Evolutionary conservation across 2,797 vertebrate species (phyloP).

Genomic region (Buphagus erythrorhynchus): DNA sequence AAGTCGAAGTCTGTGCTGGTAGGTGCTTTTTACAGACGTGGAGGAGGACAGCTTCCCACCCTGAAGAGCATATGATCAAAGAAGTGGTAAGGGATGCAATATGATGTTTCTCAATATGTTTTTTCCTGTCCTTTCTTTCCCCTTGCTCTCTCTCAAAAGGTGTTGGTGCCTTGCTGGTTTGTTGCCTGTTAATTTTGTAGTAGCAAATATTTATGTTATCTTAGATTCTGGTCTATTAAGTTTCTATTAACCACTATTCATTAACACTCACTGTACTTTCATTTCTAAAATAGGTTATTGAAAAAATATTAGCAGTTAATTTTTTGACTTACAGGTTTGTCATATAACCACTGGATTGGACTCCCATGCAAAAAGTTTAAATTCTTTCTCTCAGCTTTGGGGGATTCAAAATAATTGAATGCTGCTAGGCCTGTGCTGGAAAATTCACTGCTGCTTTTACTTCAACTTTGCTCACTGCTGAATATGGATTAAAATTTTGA

Average conservation of each 20-base stretch:
- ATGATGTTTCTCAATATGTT: neutral
- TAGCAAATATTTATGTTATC: neutral
- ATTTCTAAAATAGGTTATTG: neutral
- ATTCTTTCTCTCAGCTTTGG: neutral
- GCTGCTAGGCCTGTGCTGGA: neutral
- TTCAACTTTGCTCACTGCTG: neutral
- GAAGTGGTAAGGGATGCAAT: slow-evolving; percentile 55
- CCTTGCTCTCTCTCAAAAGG: neutral
- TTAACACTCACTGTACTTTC: neutral
- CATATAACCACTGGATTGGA: neutral
- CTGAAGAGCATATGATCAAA: slow-evolving; percentile 17
- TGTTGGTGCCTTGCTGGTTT: slow-evolving; percentile 22
- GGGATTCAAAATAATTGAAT: neutral
- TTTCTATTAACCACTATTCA: neutral
- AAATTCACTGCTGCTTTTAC: neutral
- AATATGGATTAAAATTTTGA: neutral
- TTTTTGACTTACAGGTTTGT: neutral
- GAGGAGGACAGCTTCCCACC: slow-evolving; percentile 31
- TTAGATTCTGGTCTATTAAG: neutral
- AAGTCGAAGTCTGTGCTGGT: slow-evolving; percentile 32
- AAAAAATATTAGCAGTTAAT: neutral
- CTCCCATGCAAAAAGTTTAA: neutral
- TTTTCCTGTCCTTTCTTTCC: neutral
- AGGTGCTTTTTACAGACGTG: slow-evolving; percentile 43
- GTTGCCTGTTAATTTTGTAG: neutral